phyloP scores from a whole-genome alignment of 2,113 vertebrate genomes.

The Mustelus asterias region DNA sequence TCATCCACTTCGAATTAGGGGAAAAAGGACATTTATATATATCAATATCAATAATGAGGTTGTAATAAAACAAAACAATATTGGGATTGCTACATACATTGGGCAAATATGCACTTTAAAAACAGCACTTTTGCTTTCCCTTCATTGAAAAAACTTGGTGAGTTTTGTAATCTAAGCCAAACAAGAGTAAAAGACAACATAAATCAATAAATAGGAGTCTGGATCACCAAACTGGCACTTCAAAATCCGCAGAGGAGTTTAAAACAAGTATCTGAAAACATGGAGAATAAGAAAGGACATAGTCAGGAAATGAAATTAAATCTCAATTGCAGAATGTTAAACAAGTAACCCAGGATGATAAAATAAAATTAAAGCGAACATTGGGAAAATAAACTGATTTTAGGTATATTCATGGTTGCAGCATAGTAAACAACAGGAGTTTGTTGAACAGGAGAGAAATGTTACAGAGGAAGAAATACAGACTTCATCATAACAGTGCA shows the following conservation, averaged over 20 bases:
- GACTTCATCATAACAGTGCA: neutral
- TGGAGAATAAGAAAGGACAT: neutral
- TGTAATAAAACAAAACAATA: neutral
- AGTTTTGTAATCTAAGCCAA: neutral
- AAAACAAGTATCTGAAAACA: neutral
- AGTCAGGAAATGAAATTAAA: neutral
- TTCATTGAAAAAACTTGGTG: constrained; percentile 3
- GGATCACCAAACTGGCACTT: neutral
- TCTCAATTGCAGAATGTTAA: neutral
- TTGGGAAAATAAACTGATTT: neutral
- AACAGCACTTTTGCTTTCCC: neutral
- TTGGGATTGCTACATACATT: neutral
- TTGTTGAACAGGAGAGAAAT: neutral
- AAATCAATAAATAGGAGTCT: neutral
- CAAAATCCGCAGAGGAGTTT: neutral
- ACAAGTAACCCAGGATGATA: neutral
- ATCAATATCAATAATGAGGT: neutral
- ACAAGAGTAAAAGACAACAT: neutral
- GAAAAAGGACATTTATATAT: neutral
- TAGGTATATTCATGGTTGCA: neutral
- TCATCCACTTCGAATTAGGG: neutral
- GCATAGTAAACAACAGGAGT: neutral
- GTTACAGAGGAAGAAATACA: neutral
- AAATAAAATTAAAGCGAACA: neutral
- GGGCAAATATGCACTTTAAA: neutral